Base-by-base conservation (phyloP, 2,888 invertebrate genomes). In the Diloba caeruleocephala region DNA sequence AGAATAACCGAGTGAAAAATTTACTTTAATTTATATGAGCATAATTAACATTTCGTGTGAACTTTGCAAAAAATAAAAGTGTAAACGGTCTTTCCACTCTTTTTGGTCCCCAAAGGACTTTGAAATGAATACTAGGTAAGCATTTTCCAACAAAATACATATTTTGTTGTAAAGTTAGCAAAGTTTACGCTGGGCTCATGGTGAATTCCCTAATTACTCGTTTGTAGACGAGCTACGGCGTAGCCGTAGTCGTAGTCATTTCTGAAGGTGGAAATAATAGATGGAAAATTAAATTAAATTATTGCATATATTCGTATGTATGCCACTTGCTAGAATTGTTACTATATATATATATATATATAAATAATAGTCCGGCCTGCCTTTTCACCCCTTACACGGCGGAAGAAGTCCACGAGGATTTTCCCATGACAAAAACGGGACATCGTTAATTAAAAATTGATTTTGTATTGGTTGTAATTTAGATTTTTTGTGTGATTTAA, bases 221-320 rank as follows among this genome's bases (percentile, higher is more conserved):
- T 71, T 71, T 54, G 57, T 55, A 70, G 60, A 32, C 28, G 34
- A n/a, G 32, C 67, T 70, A 68, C 65, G 54, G 17, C 67, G 71
- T 56, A 64, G 56, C 39, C 31, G 43, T 14, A 29, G 23, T 65
- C 61, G 50, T 70, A 70, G 64, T 29, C 44, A 13, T 37, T 29
- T 21, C 13, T 21, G 36, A 26, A 3, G 19, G 15, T 13, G 5
- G 21, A 31, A 5, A 31, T 62, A 29, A 37, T 29, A 19, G 13
- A 21, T 6, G 15, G 7, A 13, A 2, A 33, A 41, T 63, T 39
- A 23, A 48, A 21, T 2, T 42, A 13, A 36, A 32, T 38, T 31
- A 36, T 38, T 13, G 29, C 38, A 28, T 13, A 31, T 9, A 14
- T 13, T 6, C 21, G 1, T 37, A n/a, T 10, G 8, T n/a, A 12